phyloP scores from a whole-genome alignment of 1,140 invertebrate genomes.

The Cherax destructor region DNA sequence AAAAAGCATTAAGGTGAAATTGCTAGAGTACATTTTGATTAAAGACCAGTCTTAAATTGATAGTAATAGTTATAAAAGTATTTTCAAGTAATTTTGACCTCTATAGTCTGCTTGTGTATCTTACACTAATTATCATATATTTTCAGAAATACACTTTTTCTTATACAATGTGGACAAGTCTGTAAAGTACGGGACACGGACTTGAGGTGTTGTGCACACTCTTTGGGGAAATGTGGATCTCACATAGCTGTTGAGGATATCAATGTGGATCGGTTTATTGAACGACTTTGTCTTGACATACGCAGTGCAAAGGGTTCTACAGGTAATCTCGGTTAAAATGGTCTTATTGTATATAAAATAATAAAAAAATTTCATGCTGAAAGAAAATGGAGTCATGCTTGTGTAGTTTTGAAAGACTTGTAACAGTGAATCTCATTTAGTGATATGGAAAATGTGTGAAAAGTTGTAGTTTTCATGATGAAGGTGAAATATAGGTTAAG shows the following conservation, averaged over 20 bases:
- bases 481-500: too few relatives aligned
- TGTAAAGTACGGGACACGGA: conserved; percentile 49
- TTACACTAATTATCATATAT: background rate
- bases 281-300: conserved; percentile 20
- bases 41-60: too few relatives aligned
- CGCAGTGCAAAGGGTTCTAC: conserved; percentile 17
- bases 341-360: background rate
- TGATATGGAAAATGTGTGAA: too few relatives aligned
- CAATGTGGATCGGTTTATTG: conserved; percentile 44
- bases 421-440: too few relatives aligned
- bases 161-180: conserved; percentile 62
- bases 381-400: too few relatives aligned
- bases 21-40: too few relatives aligned
- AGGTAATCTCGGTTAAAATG: background rate
- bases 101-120: background rate
- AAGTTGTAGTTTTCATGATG: too few relatives aligned
- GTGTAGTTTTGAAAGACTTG: too few relatives aligned
- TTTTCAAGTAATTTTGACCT: background rate
- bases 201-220: conserved; percentile 51
- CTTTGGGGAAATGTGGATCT: conserved; percentile 33
- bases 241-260: conserved; percentile 29
- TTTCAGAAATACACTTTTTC: conserved; percentile 56
- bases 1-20: too few relatives aligned
- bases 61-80: too few relatives aligned
- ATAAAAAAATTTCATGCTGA: too few relatives aligned